Evolutionary conservation across 2,888 invertebrate species (phyloP).

Genomic region (Pachydiplax longipennis): DNA sequence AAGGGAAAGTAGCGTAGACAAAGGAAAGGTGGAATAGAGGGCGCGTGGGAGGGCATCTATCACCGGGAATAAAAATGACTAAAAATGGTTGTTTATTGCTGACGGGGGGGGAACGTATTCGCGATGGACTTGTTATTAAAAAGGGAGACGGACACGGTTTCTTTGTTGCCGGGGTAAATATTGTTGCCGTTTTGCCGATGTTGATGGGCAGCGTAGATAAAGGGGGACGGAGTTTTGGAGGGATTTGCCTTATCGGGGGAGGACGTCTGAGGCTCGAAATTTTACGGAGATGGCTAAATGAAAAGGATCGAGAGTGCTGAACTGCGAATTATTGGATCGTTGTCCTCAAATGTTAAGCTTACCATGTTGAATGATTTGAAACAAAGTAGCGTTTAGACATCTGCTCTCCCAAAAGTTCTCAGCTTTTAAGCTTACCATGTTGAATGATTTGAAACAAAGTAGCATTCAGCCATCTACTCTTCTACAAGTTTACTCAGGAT

Average conservation of each 20-base stretch:
- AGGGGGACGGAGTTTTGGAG: not conserved
- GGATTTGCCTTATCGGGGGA: not conserved
- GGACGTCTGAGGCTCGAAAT: not conserved
- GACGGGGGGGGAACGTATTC: not conserved
- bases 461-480: too few species aligned
- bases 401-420: too few species aligned
- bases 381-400: too few species aligned
- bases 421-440: too few species aligned
- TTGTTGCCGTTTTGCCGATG: not conserved
- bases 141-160: not conserved
- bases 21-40: not conserved
- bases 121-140: constrained; percentile 35
- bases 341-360: too few species aligned
- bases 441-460: too few species aligned
- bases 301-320: too few species aligned
- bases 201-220: not conserved
- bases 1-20: not conserved
- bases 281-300: not conserved
- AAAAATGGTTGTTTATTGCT: constrained; percentile 18
- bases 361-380: too few species aligned
- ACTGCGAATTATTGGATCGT: too few species aligned
- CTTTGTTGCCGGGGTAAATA: constrained; percentile 10
- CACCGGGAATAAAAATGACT: not conserved
- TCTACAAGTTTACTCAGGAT: too few species aligned
- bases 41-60: not conserved